Base-by-base conservation (phyloP, 2,797 vertebrate species). In the Melanogrammus aeglefinus region DNA sequence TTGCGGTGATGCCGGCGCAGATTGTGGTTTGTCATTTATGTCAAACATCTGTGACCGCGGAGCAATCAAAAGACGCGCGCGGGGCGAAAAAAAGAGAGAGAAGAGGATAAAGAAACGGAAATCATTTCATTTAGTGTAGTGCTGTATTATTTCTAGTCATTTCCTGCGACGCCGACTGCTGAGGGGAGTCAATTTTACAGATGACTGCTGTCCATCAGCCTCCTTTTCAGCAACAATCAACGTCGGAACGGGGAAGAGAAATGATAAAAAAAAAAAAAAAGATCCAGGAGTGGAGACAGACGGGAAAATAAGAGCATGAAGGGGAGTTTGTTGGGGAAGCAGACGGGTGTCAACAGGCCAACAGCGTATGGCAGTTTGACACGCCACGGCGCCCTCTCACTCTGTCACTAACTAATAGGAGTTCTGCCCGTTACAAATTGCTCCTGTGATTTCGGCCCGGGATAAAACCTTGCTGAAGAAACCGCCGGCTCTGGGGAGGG, bases 131-230 rank as follows among this genome's bases (percentile, higher is more conserved):
- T 92, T 92, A 89, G 87, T 79, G 82, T 75, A 51, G 79, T 83
- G 82, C 76, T 78, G 77, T 86, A 86, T 39, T 92, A 88, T 90
- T 92, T 91, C 90, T 83, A 79, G 75, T 82, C 76, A 88, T 90
- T 89, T 92, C 84, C 88, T 83, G 85, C 80, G 31, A 82, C n/a
- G 21, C 80, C 82, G 80, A 84, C 82, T 90, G 80, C 85, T 16
- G 69, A 88, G 81, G 85, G 63, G 36, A 93, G 91, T 93, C 92
- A 92, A 94, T 95, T 94, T 95, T 94, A 92, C 93, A 94, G 93
- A 93, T 91, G 93, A 92, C 90, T 91, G 91, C 91, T 91, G 92
- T 93, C 93, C 88, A 92, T 93, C 92, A 94, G 84, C 24, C 74
- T 76, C 80, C 76, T 73, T 44, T 83, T 71, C 74, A 90, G 92